Conservation (phyloP, 2,797 vertebrate genomes). For the Gallinago nigripennis region DNA sequence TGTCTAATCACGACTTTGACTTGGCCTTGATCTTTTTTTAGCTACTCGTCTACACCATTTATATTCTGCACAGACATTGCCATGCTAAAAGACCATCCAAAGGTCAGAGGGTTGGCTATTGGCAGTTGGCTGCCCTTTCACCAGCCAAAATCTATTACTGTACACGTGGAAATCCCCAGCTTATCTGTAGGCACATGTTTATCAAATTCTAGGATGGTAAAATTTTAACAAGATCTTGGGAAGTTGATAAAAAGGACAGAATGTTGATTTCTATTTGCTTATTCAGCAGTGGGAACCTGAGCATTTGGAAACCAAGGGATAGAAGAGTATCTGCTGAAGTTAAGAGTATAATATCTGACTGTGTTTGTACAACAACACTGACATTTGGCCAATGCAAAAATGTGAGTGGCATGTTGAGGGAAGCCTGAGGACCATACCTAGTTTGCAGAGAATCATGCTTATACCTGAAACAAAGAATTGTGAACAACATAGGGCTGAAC, state of each 20-base stretch:
- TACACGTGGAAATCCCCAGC: slow-evolving; percentile 73
- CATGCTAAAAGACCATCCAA: slow-evolving; percentile 71
- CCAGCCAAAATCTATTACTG: slow-evolving; percentile 75
- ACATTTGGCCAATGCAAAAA: not conserved
- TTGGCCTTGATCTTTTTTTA: slow-evolving; percentile 80
- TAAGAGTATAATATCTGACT: not conserved
- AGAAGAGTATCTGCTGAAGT: not conserved
- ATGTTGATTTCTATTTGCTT: not conserved
- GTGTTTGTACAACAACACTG: not conserved
- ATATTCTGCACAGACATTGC: slow-evolving; percentile 71
- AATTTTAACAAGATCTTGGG: not conserved
- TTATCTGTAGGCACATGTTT: slow-evolving; percentile 40
- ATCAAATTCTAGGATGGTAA: not conserved
- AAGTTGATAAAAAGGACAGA: not conserved
- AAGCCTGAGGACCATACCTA: not conserved
- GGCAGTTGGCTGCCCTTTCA: slow-evolving; percentile 36
- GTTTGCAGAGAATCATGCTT: not conserved
- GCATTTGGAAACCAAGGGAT: not conserved
- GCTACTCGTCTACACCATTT: slow-evolving; percentile 59
- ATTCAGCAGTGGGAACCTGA: not conserved
- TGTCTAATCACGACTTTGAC: slow-evolving; percentile 67
- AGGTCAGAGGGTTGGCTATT: slow-evolving; percentile 72
- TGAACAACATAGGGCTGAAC: not conserved
- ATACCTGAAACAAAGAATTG: not conserved
- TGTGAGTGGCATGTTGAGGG: not conserved